Evolutionary conservation across 2,888 invertebrate genomes (phyloP).

Genomic region (Apamea epomidion): DNA sequence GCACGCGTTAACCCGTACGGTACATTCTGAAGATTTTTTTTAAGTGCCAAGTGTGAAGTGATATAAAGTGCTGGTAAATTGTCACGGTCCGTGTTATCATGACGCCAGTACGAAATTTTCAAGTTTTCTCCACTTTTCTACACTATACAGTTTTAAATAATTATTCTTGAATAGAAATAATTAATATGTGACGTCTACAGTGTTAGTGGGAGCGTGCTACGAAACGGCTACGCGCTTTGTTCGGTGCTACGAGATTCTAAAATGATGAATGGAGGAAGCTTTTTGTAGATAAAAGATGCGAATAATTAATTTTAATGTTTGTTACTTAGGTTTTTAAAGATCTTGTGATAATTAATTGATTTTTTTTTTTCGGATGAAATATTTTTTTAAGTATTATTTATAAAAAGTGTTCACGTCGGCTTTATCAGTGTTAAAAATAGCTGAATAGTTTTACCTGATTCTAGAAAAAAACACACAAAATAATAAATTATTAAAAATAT

Average conservation of each 20-base stretch:
- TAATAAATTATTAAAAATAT: not conserved
- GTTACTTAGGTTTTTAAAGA: not conserved
- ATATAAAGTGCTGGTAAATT: slow-evolving; percentile 76
- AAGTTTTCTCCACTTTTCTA: slow-evolving; percentile 71
- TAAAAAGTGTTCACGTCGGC: not conserved
- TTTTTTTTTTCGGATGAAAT: not conserved
- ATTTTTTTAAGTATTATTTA: not conserved
- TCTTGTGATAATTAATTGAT: not conserved
- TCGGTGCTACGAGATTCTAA: slow-evolving; percentile 67
- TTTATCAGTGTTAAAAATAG: slow-evolving; percentile 10
- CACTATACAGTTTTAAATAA: slow-evolving; percentile 66
- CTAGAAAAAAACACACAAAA: not conserved
- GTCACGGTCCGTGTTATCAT: slow-evolving; percentile 86
- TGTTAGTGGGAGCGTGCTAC: slow-evolving; percentile 73
- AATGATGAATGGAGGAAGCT: slow-evolving; percentile 40
- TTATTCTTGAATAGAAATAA: slow-evolving; percentile 49
- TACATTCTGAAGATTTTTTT: slow-evolving; percentile 77
- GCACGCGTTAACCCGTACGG: slow-evolving; percentile 81
- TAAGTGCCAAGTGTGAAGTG: slow-evolving; percentile 85
- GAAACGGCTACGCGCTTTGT: slow-evolving; percentile 65
- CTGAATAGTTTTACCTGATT: not conserved
- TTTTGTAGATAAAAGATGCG: slow-evolving; percentile 1
- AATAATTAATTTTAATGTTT: not conserved
- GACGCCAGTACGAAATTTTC: slow-evolving; percentile 80
- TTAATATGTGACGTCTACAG: slow-evolving; percentile 64